Evolutionary conservation across 2,797 vertebrate genomes (phyloP).

Genomic region (Pyrocephalus nanus): DNA sequence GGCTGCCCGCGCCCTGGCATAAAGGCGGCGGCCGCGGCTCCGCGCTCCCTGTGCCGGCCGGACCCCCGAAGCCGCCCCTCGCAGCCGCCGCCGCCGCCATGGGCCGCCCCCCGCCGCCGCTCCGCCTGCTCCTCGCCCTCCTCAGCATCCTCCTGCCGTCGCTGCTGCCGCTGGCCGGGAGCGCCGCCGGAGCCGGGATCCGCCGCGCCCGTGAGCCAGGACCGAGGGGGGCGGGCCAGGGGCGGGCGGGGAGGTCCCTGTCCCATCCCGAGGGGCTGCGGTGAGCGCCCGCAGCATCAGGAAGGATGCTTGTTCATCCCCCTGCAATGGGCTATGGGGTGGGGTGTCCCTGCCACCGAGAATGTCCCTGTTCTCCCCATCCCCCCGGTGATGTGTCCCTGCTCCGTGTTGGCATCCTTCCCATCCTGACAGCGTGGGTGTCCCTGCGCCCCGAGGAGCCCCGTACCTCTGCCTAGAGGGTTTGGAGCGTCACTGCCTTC

Average conservation of each 20-base stretch:
- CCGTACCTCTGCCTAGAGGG: background rate
- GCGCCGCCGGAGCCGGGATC: background rate
- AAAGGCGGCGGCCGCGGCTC: background rate
- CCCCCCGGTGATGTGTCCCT: background rate
- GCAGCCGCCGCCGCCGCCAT: background rate
- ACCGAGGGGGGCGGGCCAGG: background rate
- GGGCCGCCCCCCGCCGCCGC: background rate
- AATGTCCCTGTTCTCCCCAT: background rate
- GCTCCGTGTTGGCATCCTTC: background rate
- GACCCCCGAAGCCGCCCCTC: background rate
- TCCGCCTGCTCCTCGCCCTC: background rate
- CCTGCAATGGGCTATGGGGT: too few relatives aligned
- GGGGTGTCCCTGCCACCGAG: too few relatives aligned
- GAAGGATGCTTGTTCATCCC: background rate
- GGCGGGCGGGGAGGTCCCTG: background rate
- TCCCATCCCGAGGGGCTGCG: background rate
- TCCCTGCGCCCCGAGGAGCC: background rate
- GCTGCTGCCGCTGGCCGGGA: background rate
- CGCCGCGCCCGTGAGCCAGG: conserved; percentile 16
- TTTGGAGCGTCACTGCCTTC: background rate
- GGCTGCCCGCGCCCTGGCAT: background rate
- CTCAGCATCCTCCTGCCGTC: background rate
- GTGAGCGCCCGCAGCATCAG: background rate
- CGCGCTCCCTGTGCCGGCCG: background rate
- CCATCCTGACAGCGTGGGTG: background rate